Conservation (phyloP, 2,888 invertebrate species). For the Adelphocoris suturalis region DNA sequence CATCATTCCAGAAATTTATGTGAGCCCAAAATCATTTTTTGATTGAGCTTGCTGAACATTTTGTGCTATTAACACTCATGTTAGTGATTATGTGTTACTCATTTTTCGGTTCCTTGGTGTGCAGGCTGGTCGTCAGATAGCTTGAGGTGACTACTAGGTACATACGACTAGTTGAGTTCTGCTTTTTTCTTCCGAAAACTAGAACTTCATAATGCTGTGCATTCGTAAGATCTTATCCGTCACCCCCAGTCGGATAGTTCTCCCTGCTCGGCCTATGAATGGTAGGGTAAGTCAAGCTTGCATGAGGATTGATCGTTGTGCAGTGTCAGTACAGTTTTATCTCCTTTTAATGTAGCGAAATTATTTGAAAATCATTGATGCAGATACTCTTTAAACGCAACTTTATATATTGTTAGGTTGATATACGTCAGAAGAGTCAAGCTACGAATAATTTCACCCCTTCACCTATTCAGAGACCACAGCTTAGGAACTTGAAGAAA, state of each 20-base stretch:
- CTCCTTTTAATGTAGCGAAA: no score
- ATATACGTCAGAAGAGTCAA: not conserved
- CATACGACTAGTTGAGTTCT: no score
- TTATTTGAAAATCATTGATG: no score
- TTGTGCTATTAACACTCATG: no score
- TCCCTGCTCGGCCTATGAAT: not conserved
- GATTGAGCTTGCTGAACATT: no score
- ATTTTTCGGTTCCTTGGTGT: not conserved
- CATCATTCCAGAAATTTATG: no score
- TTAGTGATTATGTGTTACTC: no score
- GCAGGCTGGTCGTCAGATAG: not conserved
- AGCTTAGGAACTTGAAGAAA: not conserved
- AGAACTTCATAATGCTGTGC: not conserved
- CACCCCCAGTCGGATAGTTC: not conserved
- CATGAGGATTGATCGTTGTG: no score
- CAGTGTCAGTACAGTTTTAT: no score
- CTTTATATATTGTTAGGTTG: not conserved
- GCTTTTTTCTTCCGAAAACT: not conserved
- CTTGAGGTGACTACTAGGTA: no score
- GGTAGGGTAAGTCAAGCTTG: not conserved
- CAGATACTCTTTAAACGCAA: no score
- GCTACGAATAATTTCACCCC: constrained; percentile 4
- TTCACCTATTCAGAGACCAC: not conserved
- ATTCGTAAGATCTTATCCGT: not conserved
- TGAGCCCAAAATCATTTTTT: no score